Evolutionary conservation across 1,140 invertebrate genomes (phyloP).

Genomic region (Pemphigus obesinymphae): DNA sequence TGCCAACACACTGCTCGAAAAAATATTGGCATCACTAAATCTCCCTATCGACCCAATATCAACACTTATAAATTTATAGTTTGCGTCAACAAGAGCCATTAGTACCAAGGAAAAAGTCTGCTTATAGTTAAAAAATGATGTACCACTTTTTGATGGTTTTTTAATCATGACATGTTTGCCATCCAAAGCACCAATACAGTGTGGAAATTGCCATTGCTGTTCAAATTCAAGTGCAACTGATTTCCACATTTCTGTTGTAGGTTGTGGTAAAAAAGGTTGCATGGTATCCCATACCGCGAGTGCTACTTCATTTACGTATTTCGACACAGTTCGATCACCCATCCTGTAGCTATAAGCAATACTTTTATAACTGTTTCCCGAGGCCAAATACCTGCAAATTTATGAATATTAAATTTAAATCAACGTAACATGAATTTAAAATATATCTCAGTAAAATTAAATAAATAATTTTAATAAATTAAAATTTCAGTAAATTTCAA

Average conservation of each 20-base stretch:
- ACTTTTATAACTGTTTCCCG: background rate
- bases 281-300: background rate
- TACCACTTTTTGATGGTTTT: constrained; percentile 47
- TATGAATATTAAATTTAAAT: background rate
- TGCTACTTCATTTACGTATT: background rate
- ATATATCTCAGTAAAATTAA: background rate
- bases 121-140: constrained; percentile 44
- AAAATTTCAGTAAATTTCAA: no score
- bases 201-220: constrained; percentile 47
- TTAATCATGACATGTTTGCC: constrained; percentile 51
- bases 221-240: constrained; percentile 45
- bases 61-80: constrained; percentile 45
- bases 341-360: background rate
- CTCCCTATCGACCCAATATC: constrained; percentile 44
- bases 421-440: background rate
- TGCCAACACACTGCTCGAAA: constrained; percentile 47
- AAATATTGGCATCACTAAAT: constrained; percentile 51
- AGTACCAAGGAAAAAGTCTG: constrained; percentile 43
- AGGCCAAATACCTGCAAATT: background rate
- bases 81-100: constrained; percentile 44
- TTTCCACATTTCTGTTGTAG: background rate
- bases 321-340: background rate
- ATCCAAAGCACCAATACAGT: constrained; percentile 50
- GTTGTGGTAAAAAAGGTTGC: background rate
- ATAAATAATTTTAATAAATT: no score